Percentiles rank a stretch among this genome's conserved stretches.
Evolutionary conservation across 1,140 invertebrate genomes (phyloP).

Genomic region (Periplaneta americana): DNA sequence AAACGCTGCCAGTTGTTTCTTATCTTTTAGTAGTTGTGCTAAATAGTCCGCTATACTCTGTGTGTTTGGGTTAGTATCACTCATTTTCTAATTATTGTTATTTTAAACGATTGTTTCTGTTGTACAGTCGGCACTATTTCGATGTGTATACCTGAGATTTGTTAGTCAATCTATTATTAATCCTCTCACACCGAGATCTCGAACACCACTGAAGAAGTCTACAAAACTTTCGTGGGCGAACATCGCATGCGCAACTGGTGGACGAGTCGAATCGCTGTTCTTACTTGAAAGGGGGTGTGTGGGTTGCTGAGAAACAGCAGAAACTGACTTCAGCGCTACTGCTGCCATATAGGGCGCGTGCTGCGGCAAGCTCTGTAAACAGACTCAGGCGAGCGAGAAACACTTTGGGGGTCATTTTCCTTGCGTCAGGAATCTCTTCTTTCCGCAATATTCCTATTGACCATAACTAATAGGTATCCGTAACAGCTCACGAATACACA

Average conservation of each 20-base stretch:
- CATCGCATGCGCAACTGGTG: constrained; percentile 1
- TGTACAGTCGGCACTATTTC: background rate
- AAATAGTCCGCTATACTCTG: constrained; percentile 98
- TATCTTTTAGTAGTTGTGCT: constrained; percentile 99
- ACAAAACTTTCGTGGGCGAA: background rate
- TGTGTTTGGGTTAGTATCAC: constrained; percentile 60
- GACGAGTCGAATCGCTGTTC: constrained; percentile 12
- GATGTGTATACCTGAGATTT: constrained; percentile 9
- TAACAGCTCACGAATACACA: too few relatives aligned
- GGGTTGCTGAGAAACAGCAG: constrained; percentile 5
- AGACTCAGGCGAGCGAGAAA: constrained; percentile 6
- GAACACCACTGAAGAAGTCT: constrained; percentile 15
- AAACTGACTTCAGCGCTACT: constrained; percentile 4
- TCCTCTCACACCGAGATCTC: constrained; percentile 10
- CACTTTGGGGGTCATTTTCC: background rate
- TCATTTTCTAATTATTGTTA: constrained; percentile 22
- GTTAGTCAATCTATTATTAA: background rate
- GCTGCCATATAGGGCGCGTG: constrained; percentile 20
- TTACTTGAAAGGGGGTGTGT: background rate
- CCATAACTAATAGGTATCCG: background rate
- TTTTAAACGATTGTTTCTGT: background rate
- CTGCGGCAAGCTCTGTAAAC: constrained; percentile 16
- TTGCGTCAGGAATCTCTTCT: background rate
- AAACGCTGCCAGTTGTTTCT: constrained; percentile 98
- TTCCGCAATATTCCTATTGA: background rate